Evolutionary conservation across 2,797 vertebrate species (phyloP).

Genomic region (Antennarius maculatus): DNA sequence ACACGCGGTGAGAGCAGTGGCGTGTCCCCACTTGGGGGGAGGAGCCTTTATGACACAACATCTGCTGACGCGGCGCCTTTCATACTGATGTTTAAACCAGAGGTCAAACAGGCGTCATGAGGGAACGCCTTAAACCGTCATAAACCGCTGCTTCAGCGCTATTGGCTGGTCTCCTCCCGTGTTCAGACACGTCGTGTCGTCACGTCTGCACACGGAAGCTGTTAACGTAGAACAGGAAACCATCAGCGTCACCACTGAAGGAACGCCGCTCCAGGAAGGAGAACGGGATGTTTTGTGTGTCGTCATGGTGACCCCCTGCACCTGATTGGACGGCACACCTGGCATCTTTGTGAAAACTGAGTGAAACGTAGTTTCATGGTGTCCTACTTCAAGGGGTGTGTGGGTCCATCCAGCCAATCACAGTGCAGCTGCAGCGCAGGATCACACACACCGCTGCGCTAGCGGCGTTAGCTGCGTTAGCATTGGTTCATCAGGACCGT

Average conservation of each 20-base stretch:
- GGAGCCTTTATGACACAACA: conserved; percentile 43
- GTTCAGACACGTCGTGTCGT: conserved; percentile 17
- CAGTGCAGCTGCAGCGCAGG: conserved; percentile 6
- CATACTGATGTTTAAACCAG: conserved; percentile 53
- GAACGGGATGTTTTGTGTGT: conserved; percentile 62
- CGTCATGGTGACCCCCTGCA: conserved; percentile 31
- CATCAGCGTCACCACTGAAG: conserved; percentile 34
- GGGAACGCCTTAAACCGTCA: no score
- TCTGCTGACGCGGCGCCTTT: conserved; percentile 50
- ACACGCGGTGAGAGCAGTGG: conserved; percentile 34
- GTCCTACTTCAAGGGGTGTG: conserved; percentile 21
- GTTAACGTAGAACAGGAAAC: conserved; percentile 2
- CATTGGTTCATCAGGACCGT: conserved; percentile 21
- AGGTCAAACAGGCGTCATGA: conserved; percentile 11
- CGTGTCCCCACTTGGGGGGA: conserved; percentile 49
- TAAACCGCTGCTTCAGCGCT: no score
- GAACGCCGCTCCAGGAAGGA: conserved; percentile 13
- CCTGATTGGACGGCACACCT: conserved; percentile 50
- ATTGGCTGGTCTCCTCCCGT: no score
- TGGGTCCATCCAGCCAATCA: conserved; percentile 19
- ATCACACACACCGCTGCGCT: conserved; percentile 34
- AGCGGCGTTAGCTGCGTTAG: conserved; percentile 15
- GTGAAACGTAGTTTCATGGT: conserved; percentile 11
- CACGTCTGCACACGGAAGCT: conserved; percentile 38
- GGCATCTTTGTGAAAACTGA: conserved; percentile 19